Conservation (phyloP, 1,140 invertebrate species). For the Coptotermes formosanus region DNA sequence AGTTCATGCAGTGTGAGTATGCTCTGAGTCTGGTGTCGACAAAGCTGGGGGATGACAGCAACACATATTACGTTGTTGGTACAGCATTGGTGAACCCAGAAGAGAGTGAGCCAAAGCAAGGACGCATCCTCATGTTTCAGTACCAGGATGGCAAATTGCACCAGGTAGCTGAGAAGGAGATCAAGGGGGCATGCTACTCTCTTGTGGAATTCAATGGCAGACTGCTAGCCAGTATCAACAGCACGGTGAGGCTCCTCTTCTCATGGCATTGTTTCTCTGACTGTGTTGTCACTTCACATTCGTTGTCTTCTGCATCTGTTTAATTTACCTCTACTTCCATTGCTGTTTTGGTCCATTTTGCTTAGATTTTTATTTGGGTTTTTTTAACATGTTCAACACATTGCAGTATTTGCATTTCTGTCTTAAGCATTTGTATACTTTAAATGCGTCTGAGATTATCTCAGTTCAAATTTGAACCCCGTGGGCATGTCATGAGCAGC, state of each 20-base stretch:
- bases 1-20: constrained; percentile 85
- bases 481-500: too few relatives aligned
- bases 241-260: constrained; percentile 67
- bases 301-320: background rate
- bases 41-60: constrained; percentile 86
- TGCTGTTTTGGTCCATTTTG: background rate
- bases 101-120: constrained; percentile 90
- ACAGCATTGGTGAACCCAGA: constrained; percentile 92
- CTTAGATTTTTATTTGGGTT: too few relatives aligned
- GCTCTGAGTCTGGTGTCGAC: constrained; percentile 87
- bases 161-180: constrained; percentile 93
- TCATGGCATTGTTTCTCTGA: constrained; percentile 27
- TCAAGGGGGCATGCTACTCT: constrained; percentile 91
- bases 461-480: too few relatives aligned
- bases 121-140: constrained; percentile 87
- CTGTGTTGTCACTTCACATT: constrained; percentile 2
- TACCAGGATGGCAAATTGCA: constrained; percentile 87
- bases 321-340: background rate
- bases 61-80: constrained; percentile 91
- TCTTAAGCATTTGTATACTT: too few relatives aligned
- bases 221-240: constrained; percentile 92
- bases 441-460: too few relatives aligned
- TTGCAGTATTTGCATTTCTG: too few relatives aligned
- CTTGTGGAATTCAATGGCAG: constrained; percentile 94
- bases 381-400: too few relatives aligned